These are phyloP conservation scores for Steinernema carpocapsae DNA, from an alignment of 2,888 invertebrate genomes.

Conservation along the genomic window DNA sequence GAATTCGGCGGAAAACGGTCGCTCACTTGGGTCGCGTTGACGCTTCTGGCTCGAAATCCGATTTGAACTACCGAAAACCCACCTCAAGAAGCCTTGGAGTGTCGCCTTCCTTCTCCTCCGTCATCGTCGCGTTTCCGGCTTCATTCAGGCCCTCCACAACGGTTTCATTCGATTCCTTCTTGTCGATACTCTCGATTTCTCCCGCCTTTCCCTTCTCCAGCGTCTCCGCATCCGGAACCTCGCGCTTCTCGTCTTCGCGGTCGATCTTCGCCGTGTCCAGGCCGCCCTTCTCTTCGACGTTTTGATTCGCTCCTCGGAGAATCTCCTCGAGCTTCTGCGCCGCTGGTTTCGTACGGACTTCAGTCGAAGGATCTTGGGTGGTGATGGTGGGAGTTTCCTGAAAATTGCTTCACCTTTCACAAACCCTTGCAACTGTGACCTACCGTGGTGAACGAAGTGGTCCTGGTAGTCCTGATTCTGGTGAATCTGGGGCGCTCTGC, in stretches of 20 bases:
- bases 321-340: constrained; percentile 10
- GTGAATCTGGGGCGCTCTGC: background rate
- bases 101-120: background rate
- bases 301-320: background rate
- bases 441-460: background rate
- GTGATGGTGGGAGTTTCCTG: background rate
- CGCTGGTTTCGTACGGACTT: background rate
- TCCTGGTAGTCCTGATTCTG: background rate
- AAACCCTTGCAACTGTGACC: background rate
- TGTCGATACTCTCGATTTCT: background rate
- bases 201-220: background rate
- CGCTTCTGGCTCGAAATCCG: no score
- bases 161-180: constrained; percentile 6
- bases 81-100: constrained; percentile 24
- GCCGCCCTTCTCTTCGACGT: constrained; percentile 9
- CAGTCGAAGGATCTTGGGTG: background rate
- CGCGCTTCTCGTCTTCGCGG: constrained; percentile 18
- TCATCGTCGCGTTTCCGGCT: background rate
- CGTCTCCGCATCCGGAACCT: background rate
- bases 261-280: background rate
- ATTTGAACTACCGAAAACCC: background rate
- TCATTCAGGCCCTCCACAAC: background rate
- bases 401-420: background rate
- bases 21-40: no score
- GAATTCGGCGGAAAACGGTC: no score